Base-by-base conservation (phyloP, 2,797 vertebrate genomes). In the Danio aesculapii region DNA sequence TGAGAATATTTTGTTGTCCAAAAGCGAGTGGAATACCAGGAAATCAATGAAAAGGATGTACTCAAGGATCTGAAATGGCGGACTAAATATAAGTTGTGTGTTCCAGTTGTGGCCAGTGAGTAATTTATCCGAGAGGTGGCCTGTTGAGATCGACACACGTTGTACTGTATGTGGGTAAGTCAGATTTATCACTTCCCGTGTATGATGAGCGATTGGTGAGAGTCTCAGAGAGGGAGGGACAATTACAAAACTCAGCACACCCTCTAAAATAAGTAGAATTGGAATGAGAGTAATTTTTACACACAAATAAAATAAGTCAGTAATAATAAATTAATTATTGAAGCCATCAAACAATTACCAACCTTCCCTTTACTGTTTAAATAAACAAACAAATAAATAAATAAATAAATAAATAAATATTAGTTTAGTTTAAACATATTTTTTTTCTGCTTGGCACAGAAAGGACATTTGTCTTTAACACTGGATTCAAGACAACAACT, bases 121-220 rank as follows among this genome's bases (percentile, higher is more conserved):
- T 81, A 84, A 84, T 90, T 89, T 90, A 70, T 91, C 88, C 88
- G 86, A 88, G 89, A 94, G 92, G 91, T 94, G 93, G 85, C 93
- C 93, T 95, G 89, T 9, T 16, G 89, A 89, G 92, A 95, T 91
- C 88, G 89, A 86, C 93, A 91, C 86, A 52, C 89, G 84, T 84
- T 90, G 93, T 90, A 89, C 92, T 91, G 92, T 91, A 84, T 90
- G 73, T 90, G 91, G 96, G 98, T 99, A 92, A 98, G 97, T 98
- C 49, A 67, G 72, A 67, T 81, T 69, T 66, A 39, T 75, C 81
- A 74, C 85, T 76, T 73, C 53, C 62, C 55, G 59, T 70, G 53
- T 69, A 69, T 81, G 71, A 81, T 83, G 81, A 83, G 69, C 49
- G 59, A 75, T 78, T 69, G 75, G 71, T 69, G 74, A 58, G 50